Evolutionary conservation across 1,140 invertebrate genomes (phyloP).

Genomic region (Helicoverpa zea): DNA sequence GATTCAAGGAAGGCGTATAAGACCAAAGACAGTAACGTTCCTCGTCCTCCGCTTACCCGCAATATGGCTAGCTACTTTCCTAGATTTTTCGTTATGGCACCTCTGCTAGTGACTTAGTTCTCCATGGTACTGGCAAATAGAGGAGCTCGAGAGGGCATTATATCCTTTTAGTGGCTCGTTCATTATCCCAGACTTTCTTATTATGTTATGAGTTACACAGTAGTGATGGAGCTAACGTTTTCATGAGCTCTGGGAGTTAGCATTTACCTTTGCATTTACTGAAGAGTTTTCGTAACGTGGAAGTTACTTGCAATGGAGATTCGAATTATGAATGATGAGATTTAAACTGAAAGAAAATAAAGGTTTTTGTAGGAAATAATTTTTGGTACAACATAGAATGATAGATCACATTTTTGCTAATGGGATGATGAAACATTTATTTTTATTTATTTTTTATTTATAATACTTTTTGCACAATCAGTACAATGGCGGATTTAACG

Average conservation of each 20-base stretch:
- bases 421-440: too few species aligned
- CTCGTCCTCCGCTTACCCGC: too few species aligned
- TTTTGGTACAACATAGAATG: background rate
- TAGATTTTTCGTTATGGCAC: too few species aligned
- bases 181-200: conserved; percentile 21
- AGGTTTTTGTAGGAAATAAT: background rate
- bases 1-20: too few species aligned
- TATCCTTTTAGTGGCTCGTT: conserved; percentile 34
- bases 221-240: background rate
- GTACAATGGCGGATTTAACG: too few species aligned
- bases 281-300: background rate
- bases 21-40: too few species aligned
- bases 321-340: background rate
- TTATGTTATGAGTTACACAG: conserved; percentile 25
- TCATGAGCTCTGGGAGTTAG: background rate
- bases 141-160: conserved; percentile 20
- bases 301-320: too few species aligned
- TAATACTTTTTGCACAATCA: too few species aligned
- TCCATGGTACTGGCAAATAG: background rate
- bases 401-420: too few species aligned
- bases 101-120: too few species aligned
- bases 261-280: background rate
- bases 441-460: too few species aligned
- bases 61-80: too few species aligned
- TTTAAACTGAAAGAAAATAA: background rate